These are phyloP conservation scores for Willisornis vidua DNA, from an alignment of 2,113 vertebrate genomes.

Conservation along the genomic window DNA sequence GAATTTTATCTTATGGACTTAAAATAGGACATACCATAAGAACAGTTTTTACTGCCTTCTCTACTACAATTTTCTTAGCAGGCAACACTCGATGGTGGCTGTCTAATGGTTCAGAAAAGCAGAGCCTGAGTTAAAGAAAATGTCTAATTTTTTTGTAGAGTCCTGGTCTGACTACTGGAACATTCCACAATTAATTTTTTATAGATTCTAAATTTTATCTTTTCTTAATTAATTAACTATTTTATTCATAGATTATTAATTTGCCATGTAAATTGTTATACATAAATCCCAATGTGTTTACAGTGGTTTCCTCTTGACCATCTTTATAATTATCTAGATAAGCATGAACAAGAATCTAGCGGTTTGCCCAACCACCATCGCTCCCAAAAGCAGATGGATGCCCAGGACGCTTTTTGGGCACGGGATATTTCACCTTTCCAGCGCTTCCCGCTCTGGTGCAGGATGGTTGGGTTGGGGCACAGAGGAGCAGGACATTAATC, in stretches of 20 bases:
- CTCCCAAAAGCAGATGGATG: background rate
- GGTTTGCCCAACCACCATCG: rapidly evolving
- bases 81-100: slow-evolving; percentile 39
- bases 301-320: background rate
- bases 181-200: background rate
- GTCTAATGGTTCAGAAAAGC: background rate
- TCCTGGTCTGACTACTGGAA: background rate
- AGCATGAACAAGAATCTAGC: background rate
- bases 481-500: background rate
- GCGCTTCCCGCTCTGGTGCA: background rate
- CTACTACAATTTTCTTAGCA: slow-evolving; percentile 71
- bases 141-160: background rate
- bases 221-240: background rate
- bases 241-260: background rate
- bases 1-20: slow-evolving; percentile 50
- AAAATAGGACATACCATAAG: slow-evolving; percentile 51
- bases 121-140: background rate
- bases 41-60: slow-evolving; percentile 51
- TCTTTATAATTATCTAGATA: background rate
- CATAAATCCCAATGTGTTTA: background rate
- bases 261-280: background rate
- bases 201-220: background rate
- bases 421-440: background rate
- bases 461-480: background rate
- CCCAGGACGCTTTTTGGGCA: background rate